Evolutionary conservation across 2,888 invertebrate species (phyloP).

Genomic region (Abrostola triplasia): DNA sequence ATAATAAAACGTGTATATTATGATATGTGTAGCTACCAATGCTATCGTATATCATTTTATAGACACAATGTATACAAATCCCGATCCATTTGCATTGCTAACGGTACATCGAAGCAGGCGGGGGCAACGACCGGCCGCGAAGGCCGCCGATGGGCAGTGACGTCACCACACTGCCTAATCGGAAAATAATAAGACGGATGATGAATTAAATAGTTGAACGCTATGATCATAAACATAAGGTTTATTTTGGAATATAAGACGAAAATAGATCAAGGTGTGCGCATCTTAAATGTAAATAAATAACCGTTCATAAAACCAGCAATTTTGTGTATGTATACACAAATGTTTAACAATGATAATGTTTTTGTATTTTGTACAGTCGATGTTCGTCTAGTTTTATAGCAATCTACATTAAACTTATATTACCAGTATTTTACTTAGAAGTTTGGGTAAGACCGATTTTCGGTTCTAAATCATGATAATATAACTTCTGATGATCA

Average conservation of each 20-base stretch:
- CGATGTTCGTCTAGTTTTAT: not conserved
- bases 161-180: conserved; percentile 66
- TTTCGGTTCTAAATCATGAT: not conserved
- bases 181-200: conserved; percentile 55
- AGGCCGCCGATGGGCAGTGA: conserved; percentile 73
- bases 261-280: conserved; percentile 22
- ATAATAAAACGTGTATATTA: not conserved
- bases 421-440: not conserved
- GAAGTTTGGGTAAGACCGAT: not conserved
- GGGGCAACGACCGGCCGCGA: conserved; percentile 78
- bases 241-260: conserved; percentile 32
- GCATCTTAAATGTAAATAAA: conserved; percentile 35
- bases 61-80: conserved; percentile 50
- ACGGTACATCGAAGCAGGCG: conserved; percentile 63
- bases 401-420: not conserved
- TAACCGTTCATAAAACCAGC: conserved; percentile 11
- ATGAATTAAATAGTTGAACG: conserved; percentile 40
- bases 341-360: conserved; percentile 7
- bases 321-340: conserved; percentile 23
- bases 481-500: not conserved
- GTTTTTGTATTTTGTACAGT: not conserved
- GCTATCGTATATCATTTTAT: conserved; percentile 33
- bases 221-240: conserved; percentile 32
- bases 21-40: conserved; percentile 8
- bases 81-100: conserved; percentile 67